Base-by-base conservation (phyloP, 2,797 vertebrate species). In the Crocidura indochinensis region DNA sequence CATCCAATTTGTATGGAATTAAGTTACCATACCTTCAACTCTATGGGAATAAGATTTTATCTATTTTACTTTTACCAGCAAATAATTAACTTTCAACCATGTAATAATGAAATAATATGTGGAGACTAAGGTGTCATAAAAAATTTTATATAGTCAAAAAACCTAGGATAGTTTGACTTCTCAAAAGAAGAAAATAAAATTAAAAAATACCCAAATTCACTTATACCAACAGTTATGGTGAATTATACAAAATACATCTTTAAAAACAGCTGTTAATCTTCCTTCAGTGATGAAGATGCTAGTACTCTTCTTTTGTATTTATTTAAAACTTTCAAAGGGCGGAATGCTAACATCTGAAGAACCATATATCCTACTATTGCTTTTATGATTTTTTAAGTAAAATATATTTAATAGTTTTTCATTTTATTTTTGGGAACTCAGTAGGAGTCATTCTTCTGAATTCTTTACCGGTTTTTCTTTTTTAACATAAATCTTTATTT, bases 111-210 rank as follows among this genome's bases (percentile, higher is more conserved):
- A 91, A 77, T 8, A 77, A 27, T 3, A 1, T 29, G 2, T 80
- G n/a, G 11, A 38, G 0, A 20, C 1, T 20, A 65, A 51, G 83
- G 68, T 20, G 79, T n/a, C 6, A 8, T 47, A 78, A 4, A 74
- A 26, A 72, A 83, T 76, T 64, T 80, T 73, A 56, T 83, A 15
- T 2, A 72, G 60, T 89, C 1, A 27, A 38, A 92, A 90, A 88
- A 10, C 11, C 27, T 92, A 64, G 29, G n/a, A 91, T 24, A 51
- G 2, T 26, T 91, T 81, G 65, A 67, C 84, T 94, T 87, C 75
- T 31, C 38, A 92, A 91, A 95, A 92, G 65, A 62, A 6, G 15
- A 51, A 51, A 38, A 15, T 11, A 51, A 11, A 15, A 11, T 51
- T 51, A 51, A 51, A 51, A 10, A 68, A 68, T 29, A 29, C 8